Evolutionary conservation across 1,140 invertebrate genomes (phyloP), one percentile per base, ranked within the genome.

Genomic region (Stegodyphus mimosarum): DNA sequence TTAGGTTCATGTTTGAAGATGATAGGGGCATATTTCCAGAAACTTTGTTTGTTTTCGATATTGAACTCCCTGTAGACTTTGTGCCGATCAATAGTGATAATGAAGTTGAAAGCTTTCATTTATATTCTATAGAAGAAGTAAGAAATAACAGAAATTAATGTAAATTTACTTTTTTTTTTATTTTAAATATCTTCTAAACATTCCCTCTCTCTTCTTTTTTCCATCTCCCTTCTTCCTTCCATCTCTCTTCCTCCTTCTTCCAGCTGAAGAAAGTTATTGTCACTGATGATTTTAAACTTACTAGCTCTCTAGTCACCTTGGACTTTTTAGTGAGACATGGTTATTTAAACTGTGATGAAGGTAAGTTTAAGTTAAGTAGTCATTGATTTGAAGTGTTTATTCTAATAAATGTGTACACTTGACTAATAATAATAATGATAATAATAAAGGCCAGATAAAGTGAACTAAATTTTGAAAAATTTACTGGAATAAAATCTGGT

Each of bases 41-140:
- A 89, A 97, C 96, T 15, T 95, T 98, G 90, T 98, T 97, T 91
- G 94, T 98, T n/a, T 98, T 95, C 91, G 97, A 98, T 90, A 92
- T 98, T 87, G 96, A 98, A 91, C 91, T 98, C 75, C 96, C 97
- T 13, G 88, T 93, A 18, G 95, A 97, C 89, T 99, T 98, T 92
- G 91, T 94, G 74, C 97, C 97, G 15, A 93, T 93, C 86, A 98
- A 98, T 90, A 93, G 94, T 83, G 97, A 98, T 91, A 96, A 97
- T 70, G 97, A 98, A 92, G 96, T 98, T 7, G 95, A 96, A 89
- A 94, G 93, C 83, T 98, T 98, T 91, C 94, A 97, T 90, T 90
- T 97, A 83, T 91, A 97, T 60, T 93, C 96, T 52, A 94, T 96
- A 11, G 93, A 93, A 83, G 94, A 90, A 85, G 90, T 91, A 63